These are phyloP conservation scores for Ips typographus DNA, from an alignment of 1,140 invertebrate genomes.

Conservation along the genomic window DNA sequence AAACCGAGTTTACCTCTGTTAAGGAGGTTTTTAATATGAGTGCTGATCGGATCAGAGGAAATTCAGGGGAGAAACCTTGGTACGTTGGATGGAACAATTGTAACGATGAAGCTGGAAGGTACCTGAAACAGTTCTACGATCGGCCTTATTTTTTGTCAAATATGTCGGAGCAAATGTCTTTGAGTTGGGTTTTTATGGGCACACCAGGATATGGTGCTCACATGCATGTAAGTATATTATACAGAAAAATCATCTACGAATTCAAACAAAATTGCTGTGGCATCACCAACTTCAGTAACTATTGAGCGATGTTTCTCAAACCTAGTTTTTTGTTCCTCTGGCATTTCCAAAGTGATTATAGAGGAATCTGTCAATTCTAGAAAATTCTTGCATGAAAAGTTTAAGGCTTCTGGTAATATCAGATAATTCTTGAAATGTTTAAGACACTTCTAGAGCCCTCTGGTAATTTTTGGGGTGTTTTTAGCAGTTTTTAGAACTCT, in stretches of 20 bases:
- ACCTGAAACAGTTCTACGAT: constrained; percentile 77
- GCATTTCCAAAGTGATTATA: too few relatives aligned
- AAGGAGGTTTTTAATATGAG: constrained; percentile 80
- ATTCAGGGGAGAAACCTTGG: constrained; percentile 71
- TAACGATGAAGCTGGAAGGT: constrained; percentile 72
- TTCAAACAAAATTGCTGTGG: too few relatives aligned
- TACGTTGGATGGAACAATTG: constrained; percentile 96
- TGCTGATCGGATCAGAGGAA: constrained; percentile 62
- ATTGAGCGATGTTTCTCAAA: too few relatives aligned
- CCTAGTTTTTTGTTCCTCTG: too few relatives aligned
- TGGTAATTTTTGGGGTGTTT: too few relatives aligned
- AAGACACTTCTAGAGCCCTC: too few relatives aligned
- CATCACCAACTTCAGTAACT: too few relatives aligned
- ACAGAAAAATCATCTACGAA: neutral
- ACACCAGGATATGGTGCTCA: constrained; percentile 89
- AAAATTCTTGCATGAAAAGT: too few relatives aligned
- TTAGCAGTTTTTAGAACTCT: too few relatives aligned
- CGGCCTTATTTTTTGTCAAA: constrained; percentile 86
- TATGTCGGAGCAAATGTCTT: constrained; percentile 78
- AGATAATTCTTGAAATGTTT: too few relatives aligned
- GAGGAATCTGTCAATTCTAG: too few relatives aligned
- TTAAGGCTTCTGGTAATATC: too few relatives aligned
- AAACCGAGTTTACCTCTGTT: constrained; percentile 78
- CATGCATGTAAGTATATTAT: constrained; percentile 77
- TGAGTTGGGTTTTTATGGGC: constrained; percentile 97